Evolutionary conservation across 2,888 invertebrate species (phyloP).

Genomic region (Endotricha flammealis): DNA sequence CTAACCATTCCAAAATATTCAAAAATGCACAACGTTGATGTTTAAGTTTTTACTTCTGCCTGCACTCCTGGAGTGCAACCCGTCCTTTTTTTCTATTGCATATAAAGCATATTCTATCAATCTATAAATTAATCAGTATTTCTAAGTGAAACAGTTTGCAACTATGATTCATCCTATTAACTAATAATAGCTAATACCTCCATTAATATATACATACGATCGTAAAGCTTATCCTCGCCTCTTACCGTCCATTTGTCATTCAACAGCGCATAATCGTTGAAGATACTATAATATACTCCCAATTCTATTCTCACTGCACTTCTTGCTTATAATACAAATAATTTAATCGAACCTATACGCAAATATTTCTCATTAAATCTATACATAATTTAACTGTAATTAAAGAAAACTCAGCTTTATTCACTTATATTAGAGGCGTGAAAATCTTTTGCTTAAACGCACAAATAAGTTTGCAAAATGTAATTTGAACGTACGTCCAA

Average conservation of each 20-base stretch:
- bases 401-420: slow-evolving; percentile 15
- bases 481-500: slow-evolving; percentile 56
- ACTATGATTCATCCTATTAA: not conserved
- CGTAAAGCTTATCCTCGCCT: slow-evolving; percentile 7
- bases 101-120: too few relatives aligned
- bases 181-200: not conserved
- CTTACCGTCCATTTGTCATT: slow-evolving; percentile 29
- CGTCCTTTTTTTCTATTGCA: too few relatives aligned
- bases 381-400: slow-evolving; percentile 1
- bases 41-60: too few relatives aligned
- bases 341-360: slow-evolving; percentile 40
- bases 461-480: slow-evolving; percentile 36
- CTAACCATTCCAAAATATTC: too few relatives aligned
- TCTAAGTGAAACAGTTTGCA: not conserved
- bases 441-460: slow-evolving; percentile 17
- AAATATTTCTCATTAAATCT: slow-evolving; percentile 19
- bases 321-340: slow-evolving; percentile 39
- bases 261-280: slow-evolving; percentile 21
- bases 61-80: too few relatives aligned
- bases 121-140: too few relatives aligned
- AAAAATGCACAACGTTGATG: too few relatives aligned
- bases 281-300: slow-evolving; percentile 19
- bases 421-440: slow-evolving; percentile 5
- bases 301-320: slow-evolving; percentile 35
- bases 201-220: not conserved